Percentiles rank a stretch among this genome's conserved stretches.
Conservation (phyloP, 2,888 invertebrate genomes). For the Cinara cedri region DNA sequence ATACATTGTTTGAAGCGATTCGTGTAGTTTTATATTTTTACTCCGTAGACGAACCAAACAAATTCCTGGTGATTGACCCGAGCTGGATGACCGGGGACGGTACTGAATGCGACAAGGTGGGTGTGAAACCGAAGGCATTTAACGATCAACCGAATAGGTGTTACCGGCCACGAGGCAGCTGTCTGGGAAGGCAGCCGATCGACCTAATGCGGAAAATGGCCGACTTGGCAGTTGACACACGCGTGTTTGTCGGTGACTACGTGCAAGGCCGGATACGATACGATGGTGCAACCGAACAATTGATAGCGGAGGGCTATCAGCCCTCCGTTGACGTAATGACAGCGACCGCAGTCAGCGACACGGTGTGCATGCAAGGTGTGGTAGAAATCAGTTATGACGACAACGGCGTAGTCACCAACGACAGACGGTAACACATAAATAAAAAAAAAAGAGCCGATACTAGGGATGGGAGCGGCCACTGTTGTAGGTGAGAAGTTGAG, state of each 20-base stretch:
- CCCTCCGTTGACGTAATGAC: background rate
- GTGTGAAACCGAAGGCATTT: slow-evolving; percentile 66
- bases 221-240: background rate
- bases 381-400: slow-evolving; percentile 2
- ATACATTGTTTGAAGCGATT: too few relatives aligned
- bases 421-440: too few relatives aligned
- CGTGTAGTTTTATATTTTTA: too few relatives aligned
- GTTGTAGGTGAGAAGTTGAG: too few relatives aligned
- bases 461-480: too few relatives aligned
- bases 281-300: background rate
- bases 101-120: slow-evolving; percentile 66
- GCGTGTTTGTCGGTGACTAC: slow-evolving; percentile 7
- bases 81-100: slow-evolving; percentile 63
- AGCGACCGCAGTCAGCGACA: background rate
- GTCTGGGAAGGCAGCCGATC: slow-evolving; percentile 66
- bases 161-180: slow-evolving; percentile 63
- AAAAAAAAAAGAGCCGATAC: too few relatives aligned
- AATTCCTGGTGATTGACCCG: slow-evolving; percentile 9
- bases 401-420: background rate
- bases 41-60: background rate
- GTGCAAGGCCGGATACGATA: background rate
- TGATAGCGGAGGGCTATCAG: background rate
- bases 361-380: background rate
- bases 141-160: slow-evolving; percentile 65
- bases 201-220: background rate